Percentiles rank a stretch among this genome's conserved stretches.
These are phyloP conservation scores for Camelus bactrianus DNA, from an alignment of 2,113 vertebrate species.

Conservation along the genomic window DNA sequence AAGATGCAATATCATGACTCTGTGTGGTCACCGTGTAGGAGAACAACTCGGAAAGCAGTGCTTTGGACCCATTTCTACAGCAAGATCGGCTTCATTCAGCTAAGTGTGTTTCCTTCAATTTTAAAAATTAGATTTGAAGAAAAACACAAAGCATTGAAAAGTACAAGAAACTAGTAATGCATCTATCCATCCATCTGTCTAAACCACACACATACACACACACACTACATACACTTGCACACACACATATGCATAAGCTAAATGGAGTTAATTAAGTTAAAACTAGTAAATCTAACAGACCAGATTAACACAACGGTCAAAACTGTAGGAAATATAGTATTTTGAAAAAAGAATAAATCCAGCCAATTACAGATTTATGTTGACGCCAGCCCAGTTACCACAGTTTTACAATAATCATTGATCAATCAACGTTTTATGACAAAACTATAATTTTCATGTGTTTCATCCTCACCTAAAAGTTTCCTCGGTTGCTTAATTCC, in stretches of 20 bases:
- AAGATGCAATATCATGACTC: not conserved
- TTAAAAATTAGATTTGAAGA: slow-evolving; percentile 75
- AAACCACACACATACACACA: not conserved
- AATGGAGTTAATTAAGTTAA: slow-evolving; percentile 88
- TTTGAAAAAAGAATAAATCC: slow-evolving; percentile 86
- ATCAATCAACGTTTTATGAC: slow-evolving; percentile 88
- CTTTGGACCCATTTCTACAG: not conserved
- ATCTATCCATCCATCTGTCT: not conserved
- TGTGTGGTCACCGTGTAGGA: fast-evolving
- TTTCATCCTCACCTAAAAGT: slow-evolving; percentile 83
- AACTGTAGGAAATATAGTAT: slow-evolving; percentile 87
- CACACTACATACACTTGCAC: not conserved
- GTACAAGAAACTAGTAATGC: slow-evolving; percentile 72
- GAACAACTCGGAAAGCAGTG: fast-evolving
- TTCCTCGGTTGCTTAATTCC: slow-evolving; percentile 88
- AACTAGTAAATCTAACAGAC: slow-evolving; percentile 85
- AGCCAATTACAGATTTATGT: slow-evolving; percentile 86
- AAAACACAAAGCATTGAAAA: slow-evolving; percentile 58
- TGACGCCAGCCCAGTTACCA: slow-evolving; percentile 82
- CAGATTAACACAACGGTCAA: slow-evolving; percentile 85
- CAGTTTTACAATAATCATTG: slow-evolving; percentile 89
- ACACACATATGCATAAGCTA: not conserved
- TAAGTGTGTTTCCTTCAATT: slow-evolving; percentile 64
- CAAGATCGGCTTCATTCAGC: not conserved
- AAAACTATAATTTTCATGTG: slow-evolving; percentile 86